Evolutionary conservation across 1,140 invertebrate genomes (phyloP).

Genomic region (Coelopa frigida): DNA sequence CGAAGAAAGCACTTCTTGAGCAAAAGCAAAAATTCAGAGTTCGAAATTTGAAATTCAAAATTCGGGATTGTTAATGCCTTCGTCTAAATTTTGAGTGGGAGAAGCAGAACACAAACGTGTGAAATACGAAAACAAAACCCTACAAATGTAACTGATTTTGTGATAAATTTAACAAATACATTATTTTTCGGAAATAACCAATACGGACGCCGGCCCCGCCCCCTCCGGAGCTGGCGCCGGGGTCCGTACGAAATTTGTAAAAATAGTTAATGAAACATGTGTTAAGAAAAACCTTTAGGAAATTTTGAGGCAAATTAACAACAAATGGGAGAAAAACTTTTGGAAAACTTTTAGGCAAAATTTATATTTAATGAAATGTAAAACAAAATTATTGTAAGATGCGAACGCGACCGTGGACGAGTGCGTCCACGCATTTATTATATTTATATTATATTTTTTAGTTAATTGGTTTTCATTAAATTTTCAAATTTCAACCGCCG

Average conservation of each 20-base stretch:
- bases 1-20: neutral
- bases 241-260: constrained; percentile 38
- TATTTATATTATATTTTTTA: constrained; percentile 5
- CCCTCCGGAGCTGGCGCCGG: neutral
- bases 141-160: constrained; percentile 46
- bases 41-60: constrained; percentile 17
- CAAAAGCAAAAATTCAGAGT: constrained; percentile 10
- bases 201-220: constrained; percentile 19
- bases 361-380: constrained; percentile 25
- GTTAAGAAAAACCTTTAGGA: constrained; percentile 33
- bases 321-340: constrained; percentile 36
- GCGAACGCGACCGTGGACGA: no score
- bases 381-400: no score
- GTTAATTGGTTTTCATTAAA: constrained; percentile 14
- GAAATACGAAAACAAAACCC: constrained; percentile 17
- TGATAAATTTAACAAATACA: constrained; percentile 30
- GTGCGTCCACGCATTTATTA: neutral
- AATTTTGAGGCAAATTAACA: constrained; percentile 45
- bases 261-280: constrained; percentile 35
- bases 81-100: constrained; percentile 34
- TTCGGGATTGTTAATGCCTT: constrained; percentile 42
- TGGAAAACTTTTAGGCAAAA: constrained; percentile 43
- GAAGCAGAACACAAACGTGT: no score
- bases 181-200: constrained; percentile 37
- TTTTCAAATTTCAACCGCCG: constrained; percentile 11